Evolutionary conservation across 1,140 invertebrate species (phyloP).

Genomic region (Apis dorsata): DNA sequence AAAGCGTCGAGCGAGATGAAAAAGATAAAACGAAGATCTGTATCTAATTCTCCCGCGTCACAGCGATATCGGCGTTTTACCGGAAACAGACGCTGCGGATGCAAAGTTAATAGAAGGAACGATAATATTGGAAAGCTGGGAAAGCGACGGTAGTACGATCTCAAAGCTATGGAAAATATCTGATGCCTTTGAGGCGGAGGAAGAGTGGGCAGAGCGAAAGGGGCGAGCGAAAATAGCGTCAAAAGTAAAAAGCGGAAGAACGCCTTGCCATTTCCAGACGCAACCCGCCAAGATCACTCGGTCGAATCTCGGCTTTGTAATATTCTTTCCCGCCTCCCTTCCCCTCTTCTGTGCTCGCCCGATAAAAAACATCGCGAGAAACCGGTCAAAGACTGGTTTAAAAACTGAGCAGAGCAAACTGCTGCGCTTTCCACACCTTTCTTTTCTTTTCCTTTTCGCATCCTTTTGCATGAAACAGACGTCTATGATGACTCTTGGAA

Average conservation of each 20-base stretch:
- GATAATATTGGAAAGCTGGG: background rate
- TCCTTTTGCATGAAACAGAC: too few relatives aligned
- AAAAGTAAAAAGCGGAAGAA: constrained; percentile 31
- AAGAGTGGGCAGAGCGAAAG: background rate
- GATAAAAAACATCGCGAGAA: constrained; percentile 22
- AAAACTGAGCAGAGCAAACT: background rate
- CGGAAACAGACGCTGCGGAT: background rate
- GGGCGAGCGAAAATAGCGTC: constrained; percentile 5
- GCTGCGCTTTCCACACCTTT: background rate
- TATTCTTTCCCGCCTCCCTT: constrained; percentile 17
- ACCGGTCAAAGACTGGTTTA: background rate
- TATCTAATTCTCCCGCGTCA: background rate
- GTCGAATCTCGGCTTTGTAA: constrained; percentile 21
- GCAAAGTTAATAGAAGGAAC: constrained; percentile 1
- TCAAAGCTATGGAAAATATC: constrained; percentile 25
- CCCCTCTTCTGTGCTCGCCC: background rate
- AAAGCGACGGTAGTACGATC: background rate
- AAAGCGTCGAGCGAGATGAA: too few relatives aligned
- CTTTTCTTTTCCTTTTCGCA: background rate
- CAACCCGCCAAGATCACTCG: constrained; percentile 7
- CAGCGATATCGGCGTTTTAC: background rate
- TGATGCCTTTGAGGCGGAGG: constrained; percentile 10
- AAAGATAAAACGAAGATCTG: too few relatives aligned
- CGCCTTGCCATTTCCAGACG: constrained; percentile 29
- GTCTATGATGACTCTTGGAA: too few relatives aligned